Conservation (phyloP, 2,888 invertebrate species). For the Hirtodrosophila duncani region DNA sequence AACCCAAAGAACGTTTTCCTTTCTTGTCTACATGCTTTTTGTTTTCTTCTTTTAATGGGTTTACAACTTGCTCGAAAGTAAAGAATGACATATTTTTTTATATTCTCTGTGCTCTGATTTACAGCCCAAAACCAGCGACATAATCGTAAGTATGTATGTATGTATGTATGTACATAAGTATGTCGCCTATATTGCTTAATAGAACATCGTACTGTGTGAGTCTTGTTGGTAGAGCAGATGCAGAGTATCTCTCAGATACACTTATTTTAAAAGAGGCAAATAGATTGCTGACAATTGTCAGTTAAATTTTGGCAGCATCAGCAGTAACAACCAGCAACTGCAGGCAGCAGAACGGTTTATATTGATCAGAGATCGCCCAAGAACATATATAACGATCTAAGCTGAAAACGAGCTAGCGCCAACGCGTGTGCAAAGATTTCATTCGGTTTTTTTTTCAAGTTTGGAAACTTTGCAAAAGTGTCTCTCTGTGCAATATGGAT, state of each 20-base stretch:
- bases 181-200: slow-evolving; percentile 8
- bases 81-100: too few species aligned
- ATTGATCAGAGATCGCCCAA: background rate
- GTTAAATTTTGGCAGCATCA: slow-evolving; percentile 28
- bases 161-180: slow-evolving; percentile 10
- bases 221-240: background rate
- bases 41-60: background rate
- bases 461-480: background rate
- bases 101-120: too few species aligned
- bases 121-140: too few species aligned
- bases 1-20: background rate
- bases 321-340: too few species aligned
- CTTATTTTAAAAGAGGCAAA: slow-evolving; percentile 22
- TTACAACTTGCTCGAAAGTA: background rate
- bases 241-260: slow-evolving; percentile 7
- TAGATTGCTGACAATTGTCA: slow-evolving; percentile 5
- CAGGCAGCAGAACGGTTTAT: background rate
- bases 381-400: background rate
- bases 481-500: slow-evolving; percentile 59
- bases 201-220: background rate
- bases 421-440: too few species aligned
- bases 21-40: background rate
- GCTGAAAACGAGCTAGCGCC: too few species aligned
- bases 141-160: too few species aligned
- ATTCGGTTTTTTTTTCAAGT: background rate